Evolutionary conservation across 2,113 vertebrate genomes (phyloP), one percentile per base, ranked within the genome.

Genomic region (Larimichthys crocea): DNA sequence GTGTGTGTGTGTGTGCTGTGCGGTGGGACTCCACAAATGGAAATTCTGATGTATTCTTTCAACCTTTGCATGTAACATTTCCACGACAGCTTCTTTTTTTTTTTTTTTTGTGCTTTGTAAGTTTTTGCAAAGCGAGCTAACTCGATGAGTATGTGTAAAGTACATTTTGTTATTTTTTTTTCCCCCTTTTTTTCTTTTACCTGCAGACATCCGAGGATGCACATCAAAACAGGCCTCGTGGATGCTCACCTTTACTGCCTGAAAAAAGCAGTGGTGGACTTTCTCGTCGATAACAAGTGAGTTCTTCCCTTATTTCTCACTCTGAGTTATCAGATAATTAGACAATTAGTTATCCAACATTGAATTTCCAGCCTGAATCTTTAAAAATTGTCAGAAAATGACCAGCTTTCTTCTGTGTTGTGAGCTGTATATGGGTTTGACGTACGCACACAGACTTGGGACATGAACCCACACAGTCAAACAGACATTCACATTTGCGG

Each of bases 231-330:
- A 14, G 97, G 96, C 31, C 96, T 99, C 0, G 94, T 97, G 91
- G 98, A 99, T 26, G 98, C 98, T 82, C 98, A 99, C 89, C 97
- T 99, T 73, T 99, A 99, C 93, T 99, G 98, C 88, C 92, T 99
- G 93, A 99, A 97, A 94, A 99, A 97, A 94, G 97, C 96, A 0
- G 96, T 99, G 68, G 94, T 99, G 76, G 97, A 99, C 88, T 99
- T 99, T 88, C 94, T 99, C 46, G 93, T 94, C 59, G 96, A 97
- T 87, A 98, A 99, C 94, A 97, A 95, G 98, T 99, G 95, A 95
- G 96, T 92, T 70, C 48, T 67, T 48, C 9, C 52, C 3, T 48
- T 20, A 4, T 24, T 5, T 63, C 14, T 29, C 0, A 35, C 7
- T 40, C 0, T 46, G 9, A 55, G 49, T 60, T 4, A 84, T 42